These are phyloP conservation scores for Myiagra hebetior DNA, from an alignment of 2,113 vertebrate species.

Conservation along the genomic window DNA sequence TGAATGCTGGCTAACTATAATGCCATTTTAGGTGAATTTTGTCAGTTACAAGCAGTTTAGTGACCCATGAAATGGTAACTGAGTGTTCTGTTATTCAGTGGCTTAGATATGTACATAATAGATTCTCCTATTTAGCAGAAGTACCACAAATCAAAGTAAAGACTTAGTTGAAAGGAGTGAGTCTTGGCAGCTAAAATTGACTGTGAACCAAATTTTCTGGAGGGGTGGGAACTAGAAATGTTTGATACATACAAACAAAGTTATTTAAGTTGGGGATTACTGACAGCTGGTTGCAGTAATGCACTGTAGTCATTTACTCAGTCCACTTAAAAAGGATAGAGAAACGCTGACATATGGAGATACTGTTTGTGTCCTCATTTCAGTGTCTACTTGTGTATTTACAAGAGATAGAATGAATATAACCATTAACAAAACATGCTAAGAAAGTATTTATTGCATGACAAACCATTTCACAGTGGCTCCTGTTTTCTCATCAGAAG, in stretches of 20 bases:
- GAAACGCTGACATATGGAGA: background rate
- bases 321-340: background rate
- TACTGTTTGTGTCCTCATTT: background rate
- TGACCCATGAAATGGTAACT: background rate
- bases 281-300: background rate
- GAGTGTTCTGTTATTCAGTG: background rate
- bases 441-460: background rate
- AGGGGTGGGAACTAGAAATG: background rate
- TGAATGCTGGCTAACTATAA: background rate
- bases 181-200: background rate
- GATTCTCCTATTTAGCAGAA: background rate
- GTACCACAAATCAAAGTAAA: background rate
- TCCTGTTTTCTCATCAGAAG: background rate
- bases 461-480: background rate
- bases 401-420: background rate
- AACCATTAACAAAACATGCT: background rate
- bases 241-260: background rate
- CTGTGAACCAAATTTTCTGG: background rate
- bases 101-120: background rate
- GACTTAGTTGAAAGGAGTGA: background rate
- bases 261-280: background rate
- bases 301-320: background rate
- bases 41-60: background rate
- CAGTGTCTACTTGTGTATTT: background rate
- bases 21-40: background rate